Evolutionary conservation across 2,888 invertebrate species (phyloP), one percentile per base, ranked within the genome.

Genomic region (Athripsodes cinereus): DNA sequence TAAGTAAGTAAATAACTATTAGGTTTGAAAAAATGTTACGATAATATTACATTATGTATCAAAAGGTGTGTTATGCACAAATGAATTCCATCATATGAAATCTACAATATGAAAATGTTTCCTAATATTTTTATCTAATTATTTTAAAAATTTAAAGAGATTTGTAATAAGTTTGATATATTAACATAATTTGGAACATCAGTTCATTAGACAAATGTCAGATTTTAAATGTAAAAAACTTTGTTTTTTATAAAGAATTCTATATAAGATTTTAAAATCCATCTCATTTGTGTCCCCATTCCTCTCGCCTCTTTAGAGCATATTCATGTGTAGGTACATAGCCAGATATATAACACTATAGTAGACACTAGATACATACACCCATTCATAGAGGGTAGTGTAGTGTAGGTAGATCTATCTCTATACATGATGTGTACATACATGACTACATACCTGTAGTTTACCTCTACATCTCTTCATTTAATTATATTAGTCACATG

Each of bases 31-130:
- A 40, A 55, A 55, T 26, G 19, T 47, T 8, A 47, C 22, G 22
- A 20, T 50, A 8, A 50, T 20, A 26, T 5, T 26, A 46, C 47
- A 59, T 63, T 58, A 60, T 31, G 11, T 61, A 57, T 62, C 53
- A 49, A 62, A 63, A 63, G 55, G 63, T 61, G 63, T 57, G 53
- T 62, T 59, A 63, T 63, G 63, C 60, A 61, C 61, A 61, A 53
- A 61, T 63, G 63, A 56, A 58, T 58, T 60, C 48, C 53, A 58
- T 54, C 53, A 57, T 59, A 52, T 56, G 57, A 55, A 61, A 57
- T 61, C 60, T 60, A 60, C 55, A 26, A 19, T 53, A 59, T 56
- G 61, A 55, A 46, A 40, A 52, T 51, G 40, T 40, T 57, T 50
- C 53, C 53, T 31, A 46, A 52, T 54, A 52, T 40, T 56, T 60